Conservation (phyloP, 2,797 vertebrate species). For the Oryzias dopingdopingensis region DNA sequence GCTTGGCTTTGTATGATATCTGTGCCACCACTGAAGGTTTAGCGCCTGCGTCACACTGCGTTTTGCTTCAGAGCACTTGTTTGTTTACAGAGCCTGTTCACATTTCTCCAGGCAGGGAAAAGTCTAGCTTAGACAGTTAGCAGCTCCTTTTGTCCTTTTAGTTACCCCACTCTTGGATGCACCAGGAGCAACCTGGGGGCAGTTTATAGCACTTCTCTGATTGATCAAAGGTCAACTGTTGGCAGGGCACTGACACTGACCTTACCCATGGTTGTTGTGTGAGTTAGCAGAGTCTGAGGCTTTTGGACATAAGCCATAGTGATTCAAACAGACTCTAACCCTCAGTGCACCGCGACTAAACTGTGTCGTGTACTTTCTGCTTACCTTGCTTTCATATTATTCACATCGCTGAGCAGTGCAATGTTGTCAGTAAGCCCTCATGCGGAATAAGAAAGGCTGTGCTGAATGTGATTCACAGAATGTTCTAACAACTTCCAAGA, state of each 20-base stretch:
- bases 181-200: slow-evolving; percentile 46
- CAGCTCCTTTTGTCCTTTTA: slow-evolving; percentile 40
- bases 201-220: slow-evolving; percentile 40
- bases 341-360: slow-evolving; percentile 40
- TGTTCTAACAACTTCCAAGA: slow-evolving; percentile 25
- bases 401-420: slow-evolving; percentile 28
- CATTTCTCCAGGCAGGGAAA: slow-evolving; percentile 19
- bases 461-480: slow-evolving; percentile 28
- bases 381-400: slow-evolving; percentile 23
- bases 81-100: slow-evolving; percentile 34
- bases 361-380: slow-evolving; percentile 25
- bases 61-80: slow-evolving; percentile 14
- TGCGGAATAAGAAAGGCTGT: slow-evolving; percentile 22
- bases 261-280: slow-evolving; percentile 46
- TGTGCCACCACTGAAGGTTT: slow-evolving; percentile 6
- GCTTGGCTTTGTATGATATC: background rate
- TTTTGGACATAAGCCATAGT: slow-evolving; percentile 57
- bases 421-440: slow-evolving; percentile 7
- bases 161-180: slow-evolving; percentile 17
- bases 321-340: slow-evolving; percentile 57
- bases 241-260: slow-evolving; percentile 52
- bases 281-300: slow-evolving; percentile 60
- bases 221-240: slow-evolving; percentile 65
- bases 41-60: slow-evolving; percentile 11
- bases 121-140: slow-evolving; percentile 28